Percentiles rank a stretch among this genome's conserved stretches.
phyloP scores from a whole-genome alignment of 2,113 vertebrate genomes.

The Pomatorhinus ruficollis region DNA sequence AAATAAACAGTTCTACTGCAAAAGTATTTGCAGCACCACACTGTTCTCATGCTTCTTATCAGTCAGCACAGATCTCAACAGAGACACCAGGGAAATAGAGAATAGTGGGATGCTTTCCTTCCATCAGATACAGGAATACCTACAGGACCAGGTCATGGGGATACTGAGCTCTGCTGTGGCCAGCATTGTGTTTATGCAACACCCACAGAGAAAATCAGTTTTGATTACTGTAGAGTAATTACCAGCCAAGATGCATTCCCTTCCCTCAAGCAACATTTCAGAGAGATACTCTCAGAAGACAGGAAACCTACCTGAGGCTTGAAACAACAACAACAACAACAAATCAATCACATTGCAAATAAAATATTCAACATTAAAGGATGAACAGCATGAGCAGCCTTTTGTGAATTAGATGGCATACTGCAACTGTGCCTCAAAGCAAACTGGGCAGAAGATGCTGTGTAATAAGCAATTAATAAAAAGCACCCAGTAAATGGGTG shows the following conservation, averaged over 20 bases:
- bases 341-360: background rate
- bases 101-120: background rate
- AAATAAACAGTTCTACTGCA: background rate
- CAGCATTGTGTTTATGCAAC: background rate
- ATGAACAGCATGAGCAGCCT: background rate
- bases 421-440: background rate
- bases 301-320: background rate
- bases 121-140: background rate
- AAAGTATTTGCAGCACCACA: accelerated
- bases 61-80: accelerated
- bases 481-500: background rate
- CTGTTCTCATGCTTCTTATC: background rate
- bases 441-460: background rate
- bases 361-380: background rate
- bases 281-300: background rate
- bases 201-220: background rate
- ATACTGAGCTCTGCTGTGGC: background rate
- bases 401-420: background rate
- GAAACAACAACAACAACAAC: background rate
- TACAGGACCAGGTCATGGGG: background rate
- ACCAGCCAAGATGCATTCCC: background rate
- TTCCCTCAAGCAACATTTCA: background rate
- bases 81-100: background rate
- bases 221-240: background rate
- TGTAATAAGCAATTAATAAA: background rate